Evolutionary conservation across 2,113 vertebrate species (phyloP).

Genomic region (Ageneiosus marmoratus): DNA sequence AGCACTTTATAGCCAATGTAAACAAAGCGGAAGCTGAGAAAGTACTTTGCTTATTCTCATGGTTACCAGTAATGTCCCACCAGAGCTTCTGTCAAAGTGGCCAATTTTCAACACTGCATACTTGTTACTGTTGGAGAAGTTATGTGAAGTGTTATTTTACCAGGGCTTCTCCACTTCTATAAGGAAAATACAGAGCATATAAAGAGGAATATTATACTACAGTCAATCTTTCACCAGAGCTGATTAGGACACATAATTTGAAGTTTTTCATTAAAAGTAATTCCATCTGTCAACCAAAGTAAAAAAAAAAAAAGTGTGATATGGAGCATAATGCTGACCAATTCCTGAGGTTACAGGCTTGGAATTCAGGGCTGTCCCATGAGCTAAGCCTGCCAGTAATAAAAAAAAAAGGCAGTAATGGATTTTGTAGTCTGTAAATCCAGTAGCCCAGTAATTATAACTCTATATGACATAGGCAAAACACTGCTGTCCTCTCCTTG

Average conservation of each 20-base stretch:
- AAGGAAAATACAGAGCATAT: slow-evolving; percentile 27
- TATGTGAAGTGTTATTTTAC: slow-evolving; percentile 33
- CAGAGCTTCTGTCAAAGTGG: slow-evolving; percentile 56
- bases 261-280: slow-evolving; percentile 35
- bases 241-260: slow-evolving; percentile 36
- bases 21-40: slow-evolving; percentile 63
- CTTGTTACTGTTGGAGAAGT: slow-evolving; percentile 35
- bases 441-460: slow-evolving; percentile 49
- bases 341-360: slow-evolving; percentile 27
- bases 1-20: slow-evolving; percentile 64
- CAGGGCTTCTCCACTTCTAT: slow-evolving; percentile 14
- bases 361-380: slow-evolving; percentile 37
- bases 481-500: slow-evolving; percentile 48
- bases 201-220: slow-evolving; percentile 18
- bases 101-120: slow-evolving; percentile 48
- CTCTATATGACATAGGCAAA: slow-evolving; percentile 31
- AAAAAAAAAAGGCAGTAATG: slow-evolving; percentile 23
- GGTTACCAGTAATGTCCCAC: slow-evolving; percentile 56
- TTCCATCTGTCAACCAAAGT: slow-evolving; percentile 40
- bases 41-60: slow-evolving; percentile 62
- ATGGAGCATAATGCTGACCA: slow-evolving; percentile 16
- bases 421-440: slow-evolving; percentile 47
- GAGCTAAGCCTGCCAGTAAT: slow-evolving; percentile 40
- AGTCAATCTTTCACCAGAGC: slow-evolving; percentile 21
- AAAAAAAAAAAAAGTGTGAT: neutral